Evolutionary conservation across 2,113 vertebrate species (phyloP).

Genomic region (Bombycilla garrulus): DNA sequence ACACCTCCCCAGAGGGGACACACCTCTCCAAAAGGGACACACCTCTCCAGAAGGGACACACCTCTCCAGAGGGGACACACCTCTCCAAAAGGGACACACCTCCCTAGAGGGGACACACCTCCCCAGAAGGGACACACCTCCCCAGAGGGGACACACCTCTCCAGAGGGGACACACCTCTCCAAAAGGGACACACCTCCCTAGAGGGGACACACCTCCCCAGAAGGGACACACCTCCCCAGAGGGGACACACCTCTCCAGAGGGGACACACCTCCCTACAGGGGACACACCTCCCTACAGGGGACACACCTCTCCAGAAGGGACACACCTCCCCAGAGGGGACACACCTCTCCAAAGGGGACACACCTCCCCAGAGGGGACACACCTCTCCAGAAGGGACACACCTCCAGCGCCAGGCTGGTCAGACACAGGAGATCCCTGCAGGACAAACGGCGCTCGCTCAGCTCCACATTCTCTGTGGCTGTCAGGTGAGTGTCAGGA

Average conservation of each 20-base stretch:
- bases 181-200: too few species aligned
- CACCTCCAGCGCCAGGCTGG: rapidly evolving
- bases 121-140: background rate
- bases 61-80: background rate
- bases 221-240: background rate
- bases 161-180: background rate
- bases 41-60: too few species aligned
- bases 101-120: background rate
- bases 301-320: too few species aligned
- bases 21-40: background rate
- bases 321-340: background rate
- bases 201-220: background rate
- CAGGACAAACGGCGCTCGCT: rapidly evolving
- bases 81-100: too few species aligned
- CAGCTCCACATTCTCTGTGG: rapidly evolving
- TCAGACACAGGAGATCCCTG: background rate
- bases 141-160: too few species aligned
- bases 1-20: background rate
- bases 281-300: background rate
- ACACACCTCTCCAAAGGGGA: too few species aligned
- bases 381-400: background rate
- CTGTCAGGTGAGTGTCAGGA: background rate
- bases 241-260: background rate
- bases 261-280: background rate
- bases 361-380: background rate